These are phyloP conservation scores for Leptarthrus brevirostris DNA, from an alignment of 2,888 invertebrate genomes.

Conservation along the genomic window DNA sequence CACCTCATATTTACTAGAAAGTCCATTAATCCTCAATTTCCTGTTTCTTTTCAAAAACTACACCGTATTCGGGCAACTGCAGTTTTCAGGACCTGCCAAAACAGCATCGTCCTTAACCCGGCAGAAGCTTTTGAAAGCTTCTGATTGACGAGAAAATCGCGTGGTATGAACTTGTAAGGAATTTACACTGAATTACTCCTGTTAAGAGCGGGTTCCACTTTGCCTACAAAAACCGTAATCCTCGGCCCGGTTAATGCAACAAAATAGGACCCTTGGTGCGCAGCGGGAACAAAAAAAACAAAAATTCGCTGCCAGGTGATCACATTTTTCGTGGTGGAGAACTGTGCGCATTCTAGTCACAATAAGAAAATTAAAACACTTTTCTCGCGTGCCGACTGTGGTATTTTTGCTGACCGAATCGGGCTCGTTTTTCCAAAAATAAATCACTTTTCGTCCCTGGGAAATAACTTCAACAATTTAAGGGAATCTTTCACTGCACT, in stretches of 20 bases:
- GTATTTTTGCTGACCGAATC: conserved; percentile 32
- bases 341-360: neutral
- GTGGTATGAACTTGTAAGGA: neutral
- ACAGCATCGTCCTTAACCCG: neutral
- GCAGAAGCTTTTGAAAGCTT: neutral
- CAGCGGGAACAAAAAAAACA: neutral
- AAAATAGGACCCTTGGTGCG: neutral
- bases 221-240: conserved; percentile 52
- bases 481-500: neutral
- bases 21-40: neutral
- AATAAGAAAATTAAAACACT: conserved; percentile 7
- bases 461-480: conserved; percentile 29
- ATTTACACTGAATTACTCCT: neutral
- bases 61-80: neutral
- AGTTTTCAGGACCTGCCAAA: neutral
- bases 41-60: neutral
- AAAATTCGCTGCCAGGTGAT: neutral
- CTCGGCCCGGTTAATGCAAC: conserved; percentile 52
- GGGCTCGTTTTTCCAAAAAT: conserved; percentile 43
- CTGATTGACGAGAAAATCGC: neutral
- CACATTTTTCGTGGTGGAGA: conserved; percentile 1
- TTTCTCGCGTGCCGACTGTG: conserved; percentile 27
- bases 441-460: conserved; percentile 37
- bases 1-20: neutral
- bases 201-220: neutral